phyloP scores from a whole-genome alignment of 2,888 invertebrate genomes.

The Pachymerium ferrugineum region DNA sequence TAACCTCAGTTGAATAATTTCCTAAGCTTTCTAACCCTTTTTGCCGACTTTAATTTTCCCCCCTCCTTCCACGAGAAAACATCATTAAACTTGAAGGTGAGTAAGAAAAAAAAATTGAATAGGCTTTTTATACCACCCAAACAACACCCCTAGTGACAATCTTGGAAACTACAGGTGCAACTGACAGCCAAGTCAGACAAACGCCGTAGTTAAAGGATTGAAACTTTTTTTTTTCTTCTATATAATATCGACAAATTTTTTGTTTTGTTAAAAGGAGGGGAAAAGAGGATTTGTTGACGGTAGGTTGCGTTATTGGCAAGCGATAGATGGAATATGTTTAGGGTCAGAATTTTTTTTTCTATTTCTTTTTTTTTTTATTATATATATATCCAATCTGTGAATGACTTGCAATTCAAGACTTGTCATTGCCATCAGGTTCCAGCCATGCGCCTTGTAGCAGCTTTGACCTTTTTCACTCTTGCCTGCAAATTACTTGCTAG shows the following conservation, averaged over 20 bases:
- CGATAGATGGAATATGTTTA: background rate
- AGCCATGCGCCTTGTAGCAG: slow-evolving; percentile 14
- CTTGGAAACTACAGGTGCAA: background rate
- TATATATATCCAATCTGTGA: slow-evolving; percentile 16
- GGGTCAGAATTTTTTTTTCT: no score
- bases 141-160: background rate
- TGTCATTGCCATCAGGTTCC: slow-evolving; percentile 14
- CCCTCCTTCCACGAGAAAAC: background rate
- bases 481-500: slow-evolving; percentile 21
- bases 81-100: background rate
- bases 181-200: no score
- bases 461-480: slow-evolving; percentile 21
- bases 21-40: background rate
- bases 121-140: no score
- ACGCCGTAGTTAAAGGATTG: no score
- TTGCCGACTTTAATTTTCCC: background rate
- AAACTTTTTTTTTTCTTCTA: background rate
- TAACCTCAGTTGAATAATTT: slow-evolving; percentile 21
- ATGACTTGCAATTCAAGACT: slow-evolving; percentile 21
- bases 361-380: no score
- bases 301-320: background rate
- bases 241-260: background rate
- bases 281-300: background rate
- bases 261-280: no score
- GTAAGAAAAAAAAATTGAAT: no score